Percentiles rank a stretch among this genome's conserved stretches.
These are phyloP conservation scores for Xenotilapia flavipinnis DNA, from an alignment of 2,113 vertebrate species.

Conservation along the genomic window DNA sequence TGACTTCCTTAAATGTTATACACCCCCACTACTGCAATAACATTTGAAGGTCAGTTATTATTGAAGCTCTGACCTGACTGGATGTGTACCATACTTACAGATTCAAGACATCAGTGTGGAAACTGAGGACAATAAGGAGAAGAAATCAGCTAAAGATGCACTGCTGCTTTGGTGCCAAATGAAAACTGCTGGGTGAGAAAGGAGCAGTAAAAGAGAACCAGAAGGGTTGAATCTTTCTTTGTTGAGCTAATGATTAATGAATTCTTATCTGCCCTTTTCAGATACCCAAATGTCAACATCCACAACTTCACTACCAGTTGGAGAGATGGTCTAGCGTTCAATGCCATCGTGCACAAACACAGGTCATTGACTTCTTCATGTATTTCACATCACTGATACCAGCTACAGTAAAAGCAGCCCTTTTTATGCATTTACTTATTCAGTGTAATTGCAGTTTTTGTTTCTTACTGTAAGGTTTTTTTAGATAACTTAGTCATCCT, in stretches of 20 bases:
- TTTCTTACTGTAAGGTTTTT: neutral
- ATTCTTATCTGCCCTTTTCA: conserved; percentile 50
- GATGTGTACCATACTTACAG: conserved; percentile 52
- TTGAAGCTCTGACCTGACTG: neutral
- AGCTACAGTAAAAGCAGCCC: neutral
- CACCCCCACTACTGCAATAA: neutral
- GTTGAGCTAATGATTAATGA: conserved; percentile 44
- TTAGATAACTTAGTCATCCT: neutral
- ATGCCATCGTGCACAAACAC: conserved; percentile 92
- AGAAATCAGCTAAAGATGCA: conserved; percentile 92
- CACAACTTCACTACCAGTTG: conserved; percentile 96
- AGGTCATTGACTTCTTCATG: conserved; percentile 71
- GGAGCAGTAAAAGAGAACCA: neutral
- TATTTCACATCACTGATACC: neutral
- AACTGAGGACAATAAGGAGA: conserved; percentile 91
- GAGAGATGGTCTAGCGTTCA: conserved; percentile 92
- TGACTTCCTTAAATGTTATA: neutral
- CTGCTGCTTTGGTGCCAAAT: conserved; percentile 94
- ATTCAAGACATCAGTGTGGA: conserved; percentile 96
- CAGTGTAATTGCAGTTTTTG: neutral
- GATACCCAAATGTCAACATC: conserved; percentile 91
- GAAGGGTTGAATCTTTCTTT: neutral
- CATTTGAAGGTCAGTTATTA: neutral
- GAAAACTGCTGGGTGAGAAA: conserved; percentile 89
- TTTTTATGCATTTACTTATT: neutral